Base-by-base conservation (phyloP, 2,888 invertebrate genomes). In the Oligia latruncula region DNA sequence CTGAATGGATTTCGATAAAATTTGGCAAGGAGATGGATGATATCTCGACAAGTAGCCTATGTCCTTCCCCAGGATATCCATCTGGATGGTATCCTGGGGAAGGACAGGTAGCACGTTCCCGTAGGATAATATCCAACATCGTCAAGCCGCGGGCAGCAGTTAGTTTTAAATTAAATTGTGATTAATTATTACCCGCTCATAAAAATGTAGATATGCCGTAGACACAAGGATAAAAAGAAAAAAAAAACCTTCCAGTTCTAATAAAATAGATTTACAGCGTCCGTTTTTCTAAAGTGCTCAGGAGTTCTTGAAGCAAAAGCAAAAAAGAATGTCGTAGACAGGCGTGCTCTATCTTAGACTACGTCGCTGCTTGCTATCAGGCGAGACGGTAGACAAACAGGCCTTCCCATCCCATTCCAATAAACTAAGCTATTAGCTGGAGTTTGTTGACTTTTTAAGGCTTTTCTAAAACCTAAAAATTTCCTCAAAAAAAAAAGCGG, bases 381-480 rank as follows among this genome's bases (percentile, higher is more conserved):
- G 15, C 76, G 73, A 78, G 84, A 81, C 82, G 35, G 67, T 68
- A 52, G 72, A 58, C 84, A 82, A 78, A 84, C 78, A 85, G 20
- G 23, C 23, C 11, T 55, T 55, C n/a, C 35, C 15, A 29, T 55
- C 29, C 8, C 29, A 40, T 49, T 67, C 17, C 29, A 70, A 52
- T 49, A 49, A 58, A 58, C 4, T 60, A 23, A 55, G 11, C n/a
- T 64, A 52, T 15, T 15, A 23, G 4, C 17, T 66, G 20, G 40
- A 35, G 11, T 29, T 79, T 15, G 23, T 55, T 35, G 8, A 17
- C 15, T 20, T 49, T 29, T 29, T 43, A 13, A 66, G 4, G 29
- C 9, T 62, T 49, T n/a, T 49, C 4, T 66, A 17, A 40, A 40
- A 9, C 11, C 40, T 52, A 40, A 65, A 8, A 17, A 67, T 23